Base-by-base conservation (phyloP, 2,113 vertebrate species). In the Lepidothrix coronata region DNA sequence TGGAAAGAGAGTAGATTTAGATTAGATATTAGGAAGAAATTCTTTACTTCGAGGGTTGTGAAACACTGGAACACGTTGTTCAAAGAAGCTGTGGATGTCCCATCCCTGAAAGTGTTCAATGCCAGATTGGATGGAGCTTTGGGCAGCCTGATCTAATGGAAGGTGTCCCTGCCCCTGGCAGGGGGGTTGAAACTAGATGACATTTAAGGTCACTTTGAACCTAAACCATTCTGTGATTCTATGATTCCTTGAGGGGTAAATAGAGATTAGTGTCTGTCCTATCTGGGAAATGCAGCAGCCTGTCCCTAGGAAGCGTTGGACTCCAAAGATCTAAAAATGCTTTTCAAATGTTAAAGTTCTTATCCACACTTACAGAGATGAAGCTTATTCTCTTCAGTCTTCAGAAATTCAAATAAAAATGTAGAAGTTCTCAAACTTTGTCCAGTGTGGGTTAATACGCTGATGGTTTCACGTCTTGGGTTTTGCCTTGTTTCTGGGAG, bases 391-490 rank as follows among this genome's bases (percentile, higher is more conserved):
- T 76, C 9, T 31, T 49, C 37, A 48, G 37, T 74, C 49, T 71
- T 65, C 14, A 73, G 57, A 84, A 89, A 81, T 61, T 54, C 9
- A 65, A 78, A 91, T 23, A 13, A 49, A 92, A 78, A 5, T 5
- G 2, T 8, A 19, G 14, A 59, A 15, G 4, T 58, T 78, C 77
- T 66, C 84, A n/a, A 11, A 20, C 48, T 49, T 62, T 24, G 23
- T 30, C 20, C 58, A 27, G 28, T 46, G 58, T 0, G 5, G 70
- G 55, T 73, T 68, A 46, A 20, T 52, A 31, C 4, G 8, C 43
- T 21, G 51, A 7, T 0, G 2, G 27, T 28, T 91, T 81, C 0
- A 1, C 12, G 65, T 55, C n/a, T 14, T 18, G 39, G 13, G 33
- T 58, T 93, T 57, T 54, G 10, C 33, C 41, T 20, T 8, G 33